Conservation (phyloP, 2,113 vertebrate species). For the Octodon degus region DNA sequence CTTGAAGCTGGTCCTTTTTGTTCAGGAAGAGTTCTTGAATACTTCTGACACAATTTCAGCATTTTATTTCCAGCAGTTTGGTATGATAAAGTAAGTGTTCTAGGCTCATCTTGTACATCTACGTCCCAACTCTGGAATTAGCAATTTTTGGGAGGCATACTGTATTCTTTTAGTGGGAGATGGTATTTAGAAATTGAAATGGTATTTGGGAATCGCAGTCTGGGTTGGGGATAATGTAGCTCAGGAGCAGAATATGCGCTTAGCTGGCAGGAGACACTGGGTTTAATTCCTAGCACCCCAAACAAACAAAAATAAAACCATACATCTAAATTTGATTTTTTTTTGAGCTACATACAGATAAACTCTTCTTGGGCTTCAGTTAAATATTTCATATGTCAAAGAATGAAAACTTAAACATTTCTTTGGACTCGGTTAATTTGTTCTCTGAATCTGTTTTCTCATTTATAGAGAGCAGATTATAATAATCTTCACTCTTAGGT, state of each 20-base stretch:
- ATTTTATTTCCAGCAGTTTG: neutral
- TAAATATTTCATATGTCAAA: constrained; percentile 10
- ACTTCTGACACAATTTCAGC: neutral
- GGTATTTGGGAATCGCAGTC: neutral
- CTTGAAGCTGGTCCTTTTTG: neutral
- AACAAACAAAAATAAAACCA: neutral
- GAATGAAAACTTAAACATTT: neutral
- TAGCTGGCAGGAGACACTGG: neutral
- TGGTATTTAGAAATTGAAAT: constrained; percentile 4
- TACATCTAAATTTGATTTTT: neutral
- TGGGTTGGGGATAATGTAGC: too few species aligned
- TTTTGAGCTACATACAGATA: constrained; percentile 8
- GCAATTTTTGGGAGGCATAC: neutral
- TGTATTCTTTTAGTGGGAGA: constrained; percentile 9
- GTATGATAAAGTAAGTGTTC: neutral
- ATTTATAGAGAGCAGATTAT: constrained; percentile 9
- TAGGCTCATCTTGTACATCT: constrained; percentile 7
- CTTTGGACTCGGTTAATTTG: neutral
- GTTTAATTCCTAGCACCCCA: neutral
- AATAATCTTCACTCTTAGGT: neutral
- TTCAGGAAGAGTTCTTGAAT: neutral
- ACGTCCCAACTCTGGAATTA: neutral
- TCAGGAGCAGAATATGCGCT: neutral
- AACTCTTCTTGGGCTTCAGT: neutral
- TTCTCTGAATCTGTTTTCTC: constrained; percentile 14